Conservation (phyloP, 2,113 vertebrate genomes). For the Sapayoa aenigma region DNA sequence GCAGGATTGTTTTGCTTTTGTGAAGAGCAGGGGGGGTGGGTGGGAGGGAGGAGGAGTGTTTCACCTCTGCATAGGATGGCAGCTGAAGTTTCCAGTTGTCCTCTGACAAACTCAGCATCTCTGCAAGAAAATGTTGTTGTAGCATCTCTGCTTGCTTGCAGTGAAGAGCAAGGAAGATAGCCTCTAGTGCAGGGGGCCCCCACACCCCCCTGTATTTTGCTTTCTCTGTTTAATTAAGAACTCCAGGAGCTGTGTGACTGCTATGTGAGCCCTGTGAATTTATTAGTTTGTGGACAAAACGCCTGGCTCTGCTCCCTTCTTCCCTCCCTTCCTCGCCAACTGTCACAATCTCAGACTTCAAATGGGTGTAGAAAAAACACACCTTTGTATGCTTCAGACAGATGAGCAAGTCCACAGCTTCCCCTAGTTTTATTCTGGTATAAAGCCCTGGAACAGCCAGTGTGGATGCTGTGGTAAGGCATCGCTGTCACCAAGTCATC, state of each 20-base stretch:
- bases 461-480: neutral
- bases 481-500: neutral
- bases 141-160: neutral
- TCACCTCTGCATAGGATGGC: neutral
- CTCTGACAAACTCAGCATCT: neutral
- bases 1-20: neutral
- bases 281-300: neutral
- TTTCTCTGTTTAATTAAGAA: neutral
- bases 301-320: neutral
- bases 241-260: fast-evolving
- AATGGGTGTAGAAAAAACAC: neutral
- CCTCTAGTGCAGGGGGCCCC: neutral
- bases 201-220: neutral
- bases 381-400: neutral
- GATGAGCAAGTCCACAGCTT: neutral
- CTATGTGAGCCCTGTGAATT: neutral
- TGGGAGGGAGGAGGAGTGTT: neutral
- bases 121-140: neutral
- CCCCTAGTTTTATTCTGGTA: neutral
- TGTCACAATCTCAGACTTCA: neutral
- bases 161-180: neutral
- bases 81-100: conserved; percentile 15
- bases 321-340: neutral
- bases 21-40: no score
- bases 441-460: neutral